Evolutionary conservation across 2,113 vertebrate species (phyloP), one percentile per base, ranked within the genome.

Genomic region (Neopipo cinnamomea): DNA sequence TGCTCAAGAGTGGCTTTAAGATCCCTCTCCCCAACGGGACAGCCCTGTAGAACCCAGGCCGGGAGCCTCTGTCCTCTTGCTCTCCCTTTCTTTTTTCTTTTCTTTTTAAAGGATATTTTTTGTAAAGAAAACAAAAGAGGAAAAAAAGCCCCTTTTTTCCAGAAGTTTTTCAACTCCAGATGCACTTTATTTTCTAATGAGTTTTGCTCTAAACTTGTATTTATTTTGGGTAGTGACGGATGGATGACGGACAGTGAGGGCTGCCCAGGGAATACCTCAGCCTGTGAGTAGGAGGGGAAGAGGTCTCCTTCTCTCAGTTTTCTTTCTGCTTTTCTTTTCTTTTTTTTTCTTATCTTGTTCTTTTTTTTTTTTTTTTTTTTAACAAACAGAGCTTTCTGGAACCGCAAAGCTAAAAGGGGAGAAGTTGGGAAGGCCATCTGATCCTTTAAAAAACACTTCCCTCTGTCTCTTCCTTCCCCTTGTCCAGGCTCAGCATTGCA

Each of bases 1-100:
- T 99, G 46, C 96, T 98, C 6, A 96, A 56, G 49, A 98, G 96
- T 0, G 98, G 98, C 22, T 96, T 98, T 27, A 98, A 97, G 84
- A 97, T 98, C 90, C 97, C 98, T 4, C 86, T 98, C 55, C 97
- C 98, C 66, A 92, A 20, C 0, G 98, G 97, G 91, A 92, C 97
- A 12, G 61, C 96, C 49, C 96, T 98, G 55, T 98, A 98, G 96
- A 81, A 52, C 79, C 71, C 9, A 5, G 30, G 17, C 14, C 24
- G 3, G 73, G 65, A 76, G 56, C 59, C 42, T 90, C 87, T 87
- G 23, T 56, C 47, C 28, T 87, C 65, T 70, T 18, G 61, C 39
- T 78, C 39, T 78, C 66, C n/a, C 22, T 68, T 66, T 59, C 35
- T 85, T 93, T 68, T 65, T 80, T 35, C 33, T 68, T 78, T 93